Base-by-base conservation (phyloP, 2,888 invertebrate species). In the Meloe dianella region DNA sequence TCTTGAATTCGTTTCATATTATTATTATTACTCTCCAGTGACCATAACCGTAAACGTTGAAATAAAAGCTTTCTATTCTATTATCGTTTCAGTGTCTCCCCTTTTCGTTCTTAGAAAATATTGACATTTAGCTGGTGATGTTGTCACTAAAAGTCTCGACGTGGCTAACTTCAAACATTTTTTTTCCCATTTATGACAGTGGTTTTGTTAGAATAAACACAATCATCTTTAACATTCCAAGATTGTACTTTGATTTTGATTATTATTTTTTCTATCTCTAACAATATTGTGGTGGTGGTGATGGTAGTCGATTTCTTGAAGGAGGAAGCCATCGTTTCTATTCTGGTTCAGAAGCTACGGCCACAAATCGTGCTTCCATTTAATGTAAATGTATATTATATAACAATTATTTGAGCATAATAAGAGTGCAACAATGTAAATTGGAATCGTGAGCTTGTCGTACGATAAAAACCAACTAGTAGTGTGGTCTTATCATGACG, bases 361-460 rank as follows among this genome's bases (percentile, higher is more conserved):
- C 66, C 68, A 70, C 65, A 67, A 71, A 69, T 74, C 77, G 76
- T 76, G 75, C 74, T 57, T 71, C 73, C 73, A 73, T 76, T 77
- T 75, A 77, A 77, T 77, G 76, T 73, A 76, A 77, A 76, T 77
- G 71, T 61, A 71, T 72, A 73, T 74, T 75, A 75, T n/a, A n/a
- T 72, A 77, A 75, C 78, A 75, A 78, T 78, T 78, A 78, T 75
- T 74, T 69, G 65, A 73, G 64, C 67, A 73, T 74, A 77, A 75
- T 77, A 75, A 75, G 73, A 68, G 66, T 65, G 67, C 74, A 67
- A 71, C 73, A 70, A 77, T 77, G 77, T 73, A 78, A 76, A 78
- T 77, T 73, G 75, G 67, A 76, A 71, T 77, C 78, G 78, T 78
- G 78, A 75, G 72, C 20, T 60, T 27, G 61, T 29, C 60, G 59